Percentiles rank a stretch among this genome's conserved stretches.
phyloP scores from a whole-genome alignment of 2,888 invertebrate species.

The Cabera pusaria region DNA sequence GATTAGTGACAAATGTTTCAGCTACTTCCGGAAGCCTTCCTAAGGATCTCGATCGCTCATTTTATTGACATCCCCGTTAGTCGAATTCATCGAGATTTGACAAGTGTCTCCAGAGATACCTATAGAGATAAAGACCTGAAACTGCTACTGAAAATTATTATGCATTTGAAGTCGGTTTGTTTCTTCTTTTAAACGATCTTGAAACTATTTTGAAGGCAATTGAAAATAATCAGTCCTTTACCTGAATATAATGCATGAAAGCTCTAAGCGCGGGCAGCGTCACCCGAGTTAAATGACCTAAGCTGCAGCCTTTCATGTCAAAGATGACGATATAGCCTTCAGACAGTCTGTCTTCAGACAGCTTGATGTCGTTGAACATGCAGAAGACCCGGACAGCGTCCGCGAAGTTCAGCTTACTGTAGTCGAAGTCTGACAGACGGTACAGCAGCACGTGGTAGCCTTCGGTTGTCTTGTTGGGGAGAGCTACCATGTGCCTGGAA shows the following conservation, averaged over 20 bases:
- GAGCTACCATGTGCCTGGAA: constrained; percentile 84
- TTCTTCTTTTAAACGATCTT: no score
- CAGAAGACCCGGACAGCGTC: constrained; percentile 86
- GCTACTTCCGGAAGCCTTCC: no score
- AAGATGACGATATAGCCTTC: constrained; percentile 86
- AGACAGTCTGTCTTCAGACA: constrained; percentile 84
- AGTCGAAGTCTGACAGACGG: constrained; percentile 83
- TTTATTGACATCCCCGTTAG: no score
- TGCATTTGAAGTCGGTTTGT: no score
- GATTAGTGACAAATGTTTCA: no score
- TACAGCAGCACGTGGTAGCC: constrained; percentile 85
- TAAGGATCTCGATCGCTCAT: no score
- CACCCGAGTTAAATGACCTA: constrained; percentile 86
- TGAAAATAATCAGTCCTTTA: constrained; percentile 46
- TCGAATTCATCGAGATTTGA: no score
- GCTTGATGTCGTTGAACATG: constrained; percentile 86
- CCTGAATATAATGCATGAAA: constrained; percentile 87
- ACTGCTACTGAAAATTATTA: no score
- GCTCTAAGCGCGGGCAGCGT: constrained; percentile 85
- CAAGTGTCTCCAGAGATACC: no score
- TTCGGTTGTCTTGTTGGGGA: constrained; percentile 84
- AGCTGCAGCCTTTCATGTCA: constrained; percentile 86
- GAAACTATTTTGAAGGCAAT: no score
- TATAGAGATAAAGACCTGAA: no score
- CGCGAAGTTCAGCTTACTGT: constrained; percentile 85